phyloP scores from a whole-genome alignment of 2,888 invertebrate species.

The Trichopria drosophilae region DNA sequence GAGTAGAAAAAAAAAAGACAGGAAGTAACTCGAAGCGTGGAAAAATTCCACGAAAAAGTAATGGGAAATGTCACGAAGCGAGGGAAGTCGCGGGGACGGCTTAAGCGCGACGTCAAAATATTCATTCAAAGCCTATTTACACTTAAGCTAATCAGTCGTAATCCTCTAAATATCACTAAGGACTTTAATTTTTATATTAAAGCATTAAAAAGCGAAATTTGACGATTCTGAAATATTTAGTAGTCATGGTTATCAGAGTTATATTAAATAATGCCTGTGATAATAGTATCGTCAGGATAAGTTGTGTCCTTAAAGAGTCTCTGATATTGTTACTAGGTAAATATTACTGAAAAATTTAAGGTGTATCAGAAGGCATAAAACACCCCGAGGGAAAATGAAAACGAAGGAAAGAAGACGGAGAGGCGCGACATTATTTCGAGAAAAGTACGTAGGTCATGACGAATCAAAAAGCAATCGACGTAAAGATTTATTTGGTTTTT shows the following conservation, averaged over 20 bases:
- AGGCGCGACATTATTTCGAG: too few relatives aligned
- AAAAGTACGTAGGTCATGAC: too few relatives aligned
- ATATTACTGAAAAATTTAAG: slow-evolving; percentile 44
- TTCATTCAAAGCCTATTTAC: slow-evolving; percentile 47
- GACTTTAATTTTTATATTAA: slow-evolving; percentile 54
- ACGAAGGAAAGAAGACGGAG: too few relatives aligned
- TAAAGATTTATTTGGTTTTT: too few relatives aligned
- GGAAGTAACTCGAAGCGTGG: slow-evolving; percentile 17
- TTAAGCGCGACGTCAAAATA: slow-evolving; percentile 22
- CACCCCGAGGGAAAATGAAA: too few relatives aligned
- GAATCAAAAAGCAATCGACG: too few relatives aligned
- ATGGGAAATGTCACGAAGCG: slow-evolving; percentile 22
- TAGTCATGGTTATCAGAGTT: slow-evolving; percentile 58
- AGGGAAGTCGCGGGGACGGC: too few relatives aligned
- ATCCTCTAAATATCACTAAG: slow-evolving; percentile 53
- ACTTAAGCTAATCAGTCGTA: slow-evolving; percentile 51
- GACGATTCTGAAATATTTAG: slow-evolving; percentile 41
- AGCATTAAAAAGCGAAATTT: slow-evolving; percentile 23
- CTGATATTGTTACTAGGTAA: slow-evolving; percentile 60
- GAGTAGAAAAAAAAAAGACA: slow-evolving; percentile 27
- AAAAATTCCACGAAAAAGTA: slow-evolving; percentile 8
- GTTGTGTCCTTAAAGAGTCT: slow-evolving; percentile 69
- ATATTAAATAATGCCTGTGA: slow-evolving; percentile 68
- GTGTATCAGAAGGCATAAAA: too few relatives aligned
- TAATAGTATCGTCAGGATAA: slow-evolving; percentile 72